Conservation (phyloP, 2,888 invertebrate species). For the Xestia rhomboidea region DNA sequence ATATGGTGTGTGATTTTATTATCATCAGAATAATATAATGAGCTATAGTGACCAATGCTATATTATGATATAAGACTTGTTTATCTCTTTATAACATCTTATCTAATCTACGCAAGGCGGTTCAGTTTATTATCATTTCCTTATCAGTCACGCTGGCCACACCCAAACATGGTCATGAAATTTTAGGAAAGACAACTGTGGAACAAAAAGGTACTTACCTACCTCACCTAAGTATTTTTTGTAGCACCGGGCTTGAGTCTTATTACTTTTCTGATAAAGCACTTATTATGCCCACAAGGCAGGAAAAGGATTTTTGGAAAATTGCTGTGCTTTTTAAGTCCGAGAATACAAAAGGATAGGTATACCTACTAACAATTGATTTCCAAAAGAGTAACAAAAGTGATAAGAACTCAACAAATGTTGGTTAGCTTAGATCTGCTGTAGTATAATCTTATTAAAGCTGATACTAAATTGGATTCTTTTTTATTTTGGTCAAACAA, state of each 20-base stretch:
- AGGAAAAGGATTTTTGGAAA: background rate
- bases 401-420: background rate
- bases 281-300: background rate
- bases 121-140: constrained; percentile 17
- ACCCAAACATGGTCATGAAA: constrained; percentile 11
- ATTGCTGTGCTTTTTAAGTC: background rate
- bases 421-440: background rate
- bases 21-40: constrained; percentile 9
- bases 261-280: background rate
- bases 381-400: background rate
- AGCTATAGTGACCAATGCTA: background rate
- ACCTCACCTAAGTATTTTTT: background rate
- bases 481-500: background rate
- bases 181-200: background rate
- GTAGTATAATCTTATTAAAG: background rate
- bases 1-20: background rate
- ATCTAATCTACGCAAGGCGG: constrained; percentile 18
- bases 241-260: background rate
- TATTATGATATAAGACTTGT: constrained; percentile 15
- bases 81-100: constrained; percentile 26
- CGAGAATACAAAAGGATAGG: background rate
- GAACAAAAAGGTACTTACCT: background rate
- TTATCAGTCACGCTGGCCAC: background rate
- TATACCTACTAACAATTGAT: background rate
- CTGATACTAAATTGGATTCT: background rate